Evolutionary conservation across 2,797 vertebrate species (phyloP).

Genomic region (Halcyon badia): DNA sequence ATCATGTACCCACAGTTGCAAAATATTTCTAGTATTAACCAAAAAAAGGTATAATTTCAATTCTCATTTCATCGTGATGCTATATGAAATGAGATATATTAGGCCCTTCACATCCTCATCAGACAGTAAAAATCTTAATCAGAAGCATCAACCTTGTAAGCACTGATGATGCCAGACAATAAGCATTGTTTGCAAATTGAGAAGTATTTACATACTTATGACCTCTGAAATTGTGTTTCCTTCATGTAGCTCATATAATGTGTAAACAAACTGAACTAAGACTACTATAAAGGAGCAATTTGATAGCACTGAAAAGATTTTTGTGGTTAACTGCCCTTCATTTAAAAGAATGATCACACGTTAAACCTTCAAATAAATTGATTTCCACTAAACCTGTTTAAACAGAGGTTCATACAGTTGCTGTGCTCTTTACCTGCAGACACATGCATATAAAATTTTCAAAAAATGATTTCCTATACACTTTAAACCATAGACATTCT

Average conservation of each 20-base stretch:
- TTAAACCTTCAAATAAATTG: not conserved
- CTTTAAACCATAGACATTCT: not conserved
- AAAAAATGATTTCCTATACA: not conserved
- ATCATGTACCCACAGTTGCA: not conserved
- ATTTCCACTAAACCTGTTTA: not conserved
- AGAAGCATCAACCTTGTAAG: not conserved
- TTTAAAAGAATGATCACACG: not conserved
- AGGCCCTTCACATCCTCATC: not conserved
- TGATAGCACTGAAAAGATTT: not conserved
- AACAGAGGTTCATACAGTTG: not conserved
- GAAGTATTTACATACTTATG: not conserved
- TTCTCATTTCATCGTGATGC: not conserved
- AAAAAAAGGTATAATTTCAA: not conserved
- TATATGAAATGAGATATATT: not conserved
- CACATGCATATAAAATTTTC: not conserved
- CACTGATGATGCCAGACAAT: not conserved
- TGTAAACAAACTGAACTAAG: not conserved
- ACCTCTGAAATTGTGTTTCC: not conserved
- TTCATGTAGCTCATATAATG: not conserved
- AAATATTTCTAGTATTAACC: not conserved
- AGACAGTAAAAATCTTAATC: not conserved
- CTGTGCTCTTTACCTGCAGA: not conserved
- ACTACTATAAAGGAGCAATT: not conserved
- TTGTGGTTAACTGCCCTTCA: not conserved
- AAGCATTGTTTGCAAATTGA: not conserved